Percentiles rank a stretch among this genome's conserved stretches.
phyloP scores from a whole-genome alignment of 2,888 invertebrate species.

The Hirtodrosophila cameraria region DNA sequence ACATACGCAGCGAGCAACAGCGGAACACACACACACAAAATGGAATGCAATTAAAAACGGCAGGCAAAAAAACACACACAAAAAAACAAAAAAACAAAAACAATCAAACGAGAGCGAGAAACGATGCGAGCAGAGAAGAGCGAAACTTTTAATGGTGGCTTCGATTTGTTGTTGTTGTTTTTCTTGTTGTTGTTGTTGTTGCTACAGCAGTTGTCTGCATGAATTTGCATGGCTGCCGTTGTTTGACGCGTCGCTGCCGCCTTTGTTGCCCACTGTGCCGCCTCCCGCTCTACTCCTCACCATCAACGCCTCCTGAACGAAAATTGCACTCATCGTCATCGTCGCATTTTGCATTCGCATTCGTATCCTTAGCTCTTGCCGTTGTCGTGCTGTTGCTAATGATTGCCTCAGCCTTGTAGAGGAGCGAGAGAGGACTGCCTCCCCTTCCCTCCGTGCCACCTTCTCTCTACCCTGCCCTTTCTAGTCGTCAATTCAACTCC shows the following conservation, averaged over 20 bases:
- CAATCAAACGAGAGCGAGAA: conserved; percentile 28
- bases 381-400: conserved; percentile 71
- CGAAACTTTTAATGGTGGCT: conserved; percentile 78
- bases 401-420: conserved; percentile 64
- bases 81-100: conserved; percentile 24
- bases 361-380: conserved; percentile 44
- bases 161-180: conserved; percentile 62
- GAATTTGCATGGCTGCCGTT: conserved; percentile 74
- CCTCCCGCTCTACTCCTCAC: background rate
- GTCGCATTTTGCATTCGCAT: conserved; percentile 36
- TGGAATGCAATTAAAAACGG: conserved; percentile 79
- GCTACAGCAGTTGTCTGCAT: conserved; percentile 56
- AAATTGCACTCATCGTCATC: conserved; percentile 57
- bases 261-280: conserved; percentile 28
- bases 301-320: conserved; percentile 8
- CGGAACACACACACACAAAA: conserved; percentile 56
- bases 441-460: background rate
- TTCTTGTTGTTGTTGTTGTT: conserved; percentile 20
- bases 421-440: conserved; percentile 1
- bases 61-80: conserved; percentile 72
- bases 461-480: background rate
- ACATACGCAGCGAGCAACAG: conserved; percentile 19
- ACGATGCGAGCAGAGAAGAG: conserved; percentile 9
- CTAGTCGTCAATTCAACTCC: conserved; percentile 42
- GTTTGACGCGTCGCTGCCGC: conserved; percentile 49